phyloP scores from a whole-genome alignment of 2,113 vertebrate species.

The Gambusia affinis region DNA sequence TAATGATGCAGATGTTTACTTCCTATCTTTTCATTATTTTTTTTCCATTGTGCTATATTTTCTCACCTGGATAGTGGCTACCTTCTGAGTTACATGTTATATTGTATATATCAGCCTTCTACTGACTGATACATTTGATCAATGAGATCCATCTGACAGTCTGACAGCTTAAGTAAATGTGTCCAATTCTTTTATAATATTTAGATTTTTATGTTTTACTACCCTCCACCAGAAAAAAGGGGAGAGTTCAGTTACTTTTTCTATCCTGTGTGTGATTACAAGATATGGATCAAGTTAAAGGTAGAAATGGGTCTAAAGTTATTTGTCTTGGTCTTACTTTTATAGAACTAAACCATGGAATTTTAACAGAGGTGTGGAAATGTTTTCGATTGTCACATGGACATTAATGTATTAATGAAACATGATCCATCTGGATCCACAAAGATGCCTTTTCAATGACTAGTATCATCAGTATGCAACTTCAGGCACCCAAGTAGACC shows the following conservation, averaged over 20 bases:
- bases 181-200: no score
- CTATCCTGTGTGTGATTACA: neutral
- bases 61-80: no score
- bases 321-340: neutral
- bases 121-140: neutral
- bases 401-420: slow-evolving; percentile 1
- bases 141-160: neutral
- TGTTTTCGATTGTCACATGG: slow-evolving; percentile 1
- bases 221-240: neutral
- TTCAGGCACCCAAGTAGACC: neutral
- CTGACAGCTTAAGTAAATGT: no score
- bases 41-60: no score
- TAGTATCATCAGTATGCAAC: neutral
- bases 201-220: neutral
- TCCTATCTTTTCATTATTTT: no score
- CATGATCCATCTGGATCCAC: slow-evolving; percentile 5
- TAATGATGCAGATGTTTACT: no score
- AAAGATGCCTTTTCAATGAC: slow-evolving; percentile 21
- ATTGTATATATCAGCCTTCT: neutral
- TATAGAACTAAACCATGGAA: neutral
- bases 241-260: neutral
- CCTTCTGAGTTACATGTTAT: no score
- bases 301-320: neutral
- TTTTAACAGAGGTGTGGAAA: neutral
- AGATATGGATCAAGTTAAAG: neutral